Evolutionary conservation across 2,797 vertebrate genomes (phyloP).

Genomic region (Glyptemys insculpta): DNA sequence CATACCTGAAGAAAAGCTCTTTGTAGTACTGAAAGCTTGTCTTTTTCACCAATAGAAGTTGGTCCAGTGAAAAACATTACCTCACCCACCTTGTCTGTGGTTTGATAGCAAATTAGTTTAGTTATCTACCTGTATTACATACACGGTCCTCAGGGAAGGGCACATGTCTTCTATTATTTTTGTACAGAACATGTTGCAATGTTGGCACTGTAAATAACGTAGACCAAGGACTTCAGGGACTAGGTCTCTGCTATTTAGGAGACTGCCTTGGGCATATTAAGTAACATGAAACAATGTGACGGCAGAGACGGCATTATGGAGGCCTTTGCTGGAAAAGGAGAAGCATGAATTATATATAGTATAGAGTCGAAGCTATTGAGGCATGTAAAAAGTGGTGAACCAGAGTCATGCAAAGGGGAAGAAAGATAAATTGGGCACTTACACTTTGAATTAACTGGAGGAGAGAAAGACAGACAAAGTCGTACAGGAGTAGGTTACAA

Average conservation of each 20-base stretch:
- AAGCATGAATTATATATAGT: background rate
- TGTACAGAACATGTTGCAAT: background rate
- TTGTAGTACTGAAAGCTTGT: background rate
- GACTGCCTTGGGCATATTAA: background rate
- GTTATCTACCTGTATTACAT: background rate
- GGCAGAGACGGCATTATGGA: background rate
- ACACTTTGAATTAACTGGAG: background rate
- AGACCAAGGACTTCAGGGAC: background rate
- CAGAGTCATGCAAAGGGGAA: background rate
- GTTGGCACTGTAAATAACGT: background rate
- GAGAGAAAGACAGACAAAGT: background rate
- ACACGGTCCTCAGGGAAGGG: background rate
- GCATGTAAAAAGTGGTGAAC: background rate
- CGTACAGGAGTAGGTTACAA: background rate
- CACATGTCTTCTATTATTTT: background rate
- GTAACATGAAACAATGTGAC: background rate
- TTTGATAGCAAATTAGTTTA: background rate
- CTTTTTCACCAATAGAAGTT: background rate
- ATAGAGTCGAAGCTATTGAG: no score
- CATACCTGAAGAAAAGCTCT: background rate
- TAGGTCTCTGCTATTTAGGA: background rate
- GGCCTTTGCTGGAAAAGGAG: background rate
- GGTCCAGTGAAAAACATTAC: background rate
- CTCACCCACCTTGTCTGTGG: background rate
- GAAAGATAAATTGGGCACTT: background rate